A percentile compares a stretch with the other conserved stretches of the same genome.
These are phyloP conservation scores for Lepidothrix coronata DNA, from an alignment of 2,113 vertebrate genomes.

Conservation along the genomic window DNA sequence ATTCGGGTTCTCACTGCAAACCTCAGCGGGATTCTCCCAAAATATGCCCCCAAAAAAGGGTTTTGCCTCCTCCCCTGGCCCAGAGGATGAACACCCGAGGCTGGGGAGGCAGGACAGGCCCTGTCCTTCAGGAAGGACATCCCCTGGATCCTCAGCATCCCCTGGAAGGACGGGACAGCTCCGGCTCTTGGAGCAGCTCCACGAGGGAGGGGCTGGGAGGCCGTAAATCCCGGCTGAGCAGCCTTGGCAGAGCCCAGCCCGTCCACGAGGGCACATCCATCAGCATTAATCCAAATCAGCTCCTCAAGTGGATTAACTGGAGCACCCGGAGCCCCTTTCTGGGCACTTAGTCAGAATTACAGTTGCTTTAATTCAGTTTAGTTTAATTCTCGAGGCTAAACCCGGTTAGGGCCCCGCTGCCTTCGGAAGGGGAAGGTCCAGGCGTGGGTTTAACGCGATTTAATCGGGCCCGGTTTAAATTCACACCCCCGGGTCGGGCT, in stretches of 20 bases:
- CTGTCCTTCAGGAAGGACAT: not conserved
- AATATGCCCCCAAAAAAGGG: not conserved
- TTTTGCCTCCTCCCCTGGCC: not conserved
- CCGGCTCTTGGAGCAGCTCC: not conserved
- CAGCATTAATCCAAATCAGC: not conserved
- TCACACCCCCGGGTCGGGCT: not conserved
- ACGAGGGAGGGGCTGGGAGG: not conserved
- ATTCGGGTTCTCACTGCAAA: not conserved
- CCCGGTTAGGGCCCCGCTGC: not conserved
- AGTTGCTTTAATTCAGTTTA: not conserved
- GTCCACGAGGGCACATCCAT: not conserved
- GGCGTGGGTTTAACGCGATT: fast-evolving
- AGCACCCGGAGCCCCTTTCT: not conserved
- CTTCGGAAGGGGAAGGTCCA: not conserved
- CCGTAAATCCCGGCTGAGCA: fast-evolving
- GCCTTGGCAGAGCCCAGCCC: not conserved
- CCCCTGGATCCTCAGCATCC: not conserved
- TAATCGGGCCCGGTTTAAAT: not conserved
- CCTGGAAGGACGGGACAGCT: not conserved
- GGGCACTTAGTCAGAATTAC: not conserved
- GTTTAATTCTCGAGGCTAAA: not conserved
- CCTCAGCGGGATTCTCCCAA: not conserved
- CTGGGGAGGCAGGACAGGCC: fast-evolving
- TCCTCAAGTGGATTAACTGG: not conserved
- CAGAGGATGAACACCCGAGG: not conserved